Evolutionary conservation across 2,113 vertebrate genomes (phyloP).

Genomic region (Xenopus tropicalis): DNA sequence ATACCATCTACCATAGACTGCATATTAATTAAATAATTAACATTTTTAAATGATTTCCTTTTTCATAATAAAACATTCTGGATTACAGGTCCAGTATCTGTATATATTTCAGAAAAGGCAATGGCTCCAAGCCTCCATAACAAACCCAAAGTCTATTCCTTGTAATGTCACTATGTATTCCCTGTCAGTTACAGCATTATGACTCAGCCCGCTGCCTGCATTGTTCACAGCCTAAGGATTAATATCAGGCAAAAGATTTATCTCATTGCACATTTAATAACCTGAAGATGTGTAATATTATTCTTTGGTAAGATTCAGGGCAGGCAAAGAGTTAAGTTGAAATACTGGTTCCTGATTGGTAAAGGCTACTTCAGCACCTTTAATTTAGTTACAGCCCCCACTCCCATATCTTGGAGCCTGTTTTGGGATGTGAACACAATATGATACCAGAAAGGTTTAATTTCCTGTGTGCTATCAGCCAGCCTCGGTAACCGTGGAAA

Average conservation of each 20-base stretch:
- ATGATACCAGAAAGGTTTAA: constrained; percentile 63
- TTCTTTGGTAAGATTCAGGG: background rate
- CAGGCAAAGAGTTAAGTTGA: background rate
- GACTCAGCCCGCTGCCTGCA: background rate
- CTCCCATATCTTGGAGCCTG: constrained; percentile 61
- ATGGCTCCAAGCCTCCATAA: too few species aligned
- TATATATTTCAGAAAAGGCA: too few species aligned
- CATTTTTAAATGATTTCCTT: too few species aligned
- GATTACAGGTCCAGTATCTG: too few species aligned
- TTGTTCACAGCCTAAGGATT: background rate
- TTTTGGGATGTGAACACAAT: constrained; percentile 37
- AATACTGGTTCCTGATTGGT: background rate
- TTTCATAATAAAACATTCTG: too few species aligned
- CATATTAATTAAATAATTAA: too few species aligned
- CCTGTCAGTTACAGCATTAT: background rate
- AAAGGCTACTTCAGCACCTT: background rate
- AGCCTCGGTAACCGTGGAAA: constrained; percentile 72
- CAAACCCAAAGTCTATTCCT: too few species aligned
- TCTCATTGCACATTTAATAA: background rate
- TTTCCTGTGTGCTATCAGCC: constrained; percentile 72
- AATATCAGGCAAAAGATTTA: background rate
- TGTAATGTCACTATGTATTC: background rate
- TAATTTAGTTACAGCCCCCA: background rate
- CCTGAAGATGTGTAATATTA: background rate
- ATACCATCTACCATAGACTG: too few species aligned